Evolutionary conservation across 2,888 invertebrate genomes (phyloP), one percentile per base, ranked within the genome.

Genomic region (Smittia sp.): DNA sequence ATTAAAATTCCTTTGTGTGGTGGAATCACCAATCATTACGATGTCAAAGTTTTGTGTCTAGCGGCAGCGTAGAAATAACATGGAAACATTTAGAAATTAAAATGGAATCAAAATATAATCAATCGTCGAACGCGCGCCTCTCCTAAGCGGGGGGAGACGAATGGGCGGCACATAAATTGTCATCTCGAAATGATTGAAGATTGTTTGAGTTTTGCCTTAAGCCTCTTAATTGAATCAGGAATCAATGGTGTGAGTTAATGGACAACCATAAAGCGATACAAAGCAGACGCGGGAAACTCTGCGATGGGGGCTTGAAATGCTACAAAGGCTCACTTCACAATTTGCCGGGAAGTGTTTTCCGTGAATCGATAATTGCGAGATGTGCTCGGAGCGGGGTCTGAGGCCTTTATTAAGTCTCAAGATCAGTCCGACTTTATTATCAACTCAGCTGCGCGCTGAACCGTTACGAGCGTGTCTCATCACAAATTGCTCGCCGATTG

Each of bases 61-160:
- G 11, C 11, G n/a, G 4, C 32, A 32, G n/a, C n/a, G n/a, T n/a
- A n/a, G n/a, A n/a, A 32, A 9, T 32, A 9, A 32, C 3, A 32
- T 3, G 9, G 9, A 32, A 32, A 32, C 32, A 32, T 32, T 32
- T 11, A 46, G 2, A 46, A 46, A 46, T 46, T 11, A 46, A 46
- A 46, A 6, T 66, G 66, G 18, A 66, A 66, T 66, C 20, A 66
- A 66, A 63, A 63, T 63, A 27, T 66, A 66, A 66, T 66, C 66
- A 66, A 66, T 66, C 66, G 66, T 66, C 7, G 38, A 20, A 66
- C n/a, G 20, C 1, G 62, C 32, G 32, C 9, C 9, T 9, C 32
- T 6, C 13, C 20, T 24, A 22, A 63, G 24, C 11, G 11, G 62
- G 46, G 46, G 11, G 46, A 13, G 38, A 2, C n/a, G n/a, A 32